Percentiles rank a stretch among this genome's conserved stretches.
These are phyloP conservation scores for Autographa gamma DNA, from an alignment of 2,888 invertebrate species.

Conservation along the genomic window DNA sequence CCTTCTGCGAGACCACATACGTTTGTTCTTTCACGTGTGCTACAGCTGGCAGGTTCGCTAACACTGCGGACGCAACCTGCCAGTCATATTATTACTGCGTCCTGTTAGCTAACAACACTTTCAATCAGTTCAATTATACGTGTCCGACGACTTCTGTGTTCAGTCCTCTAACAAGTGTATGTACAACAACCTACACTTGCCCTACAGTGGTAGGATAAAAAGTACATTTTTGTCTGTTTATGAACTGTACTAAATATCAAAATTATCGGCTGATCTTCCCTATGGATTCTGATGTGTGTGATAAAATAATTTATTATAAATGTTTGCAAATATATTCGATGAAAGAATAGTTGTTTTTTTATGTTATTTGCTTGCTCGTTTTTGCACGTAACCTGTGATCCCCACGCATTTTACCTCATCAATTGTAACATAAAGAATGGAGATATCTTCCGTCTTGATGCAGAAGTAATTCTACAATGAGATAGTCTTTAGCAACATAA, in stretches of 20 bases:
- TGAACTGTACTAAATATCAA: no score
- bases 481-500: no score
- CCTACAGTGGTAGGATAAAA: not conserved
- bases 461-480: no score
- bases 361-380: not conserved
- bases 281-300: not conserved
- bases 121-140: not conserved
- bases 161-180: not conserved
- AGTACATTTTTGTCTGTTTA: not conserved
- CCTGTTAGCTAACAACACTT: not conserved
- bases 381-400: no score
- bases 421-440: no score
- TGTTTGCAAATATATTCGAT: not conserved
- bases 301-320: not conserved
- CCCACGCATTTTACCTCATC: no score
- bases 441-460: no score
- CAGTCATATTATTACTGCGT: constrained; percentile 2
- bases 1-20: not conserved
- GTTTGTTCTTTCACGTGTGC: constrained; percentile 1
- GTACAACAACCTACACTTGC: not conserved
- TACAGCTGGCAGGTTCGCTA: not conserved
- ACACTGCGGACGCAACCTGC: not conserved
- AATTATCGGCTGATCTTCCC: not conserved
- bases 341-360: not conserved
- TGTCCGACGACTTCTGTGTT: constrained; percentile 1